Conservation (phyloP, 2,113 vertebrate species). For the Pogonocichla stellata region DNA sequence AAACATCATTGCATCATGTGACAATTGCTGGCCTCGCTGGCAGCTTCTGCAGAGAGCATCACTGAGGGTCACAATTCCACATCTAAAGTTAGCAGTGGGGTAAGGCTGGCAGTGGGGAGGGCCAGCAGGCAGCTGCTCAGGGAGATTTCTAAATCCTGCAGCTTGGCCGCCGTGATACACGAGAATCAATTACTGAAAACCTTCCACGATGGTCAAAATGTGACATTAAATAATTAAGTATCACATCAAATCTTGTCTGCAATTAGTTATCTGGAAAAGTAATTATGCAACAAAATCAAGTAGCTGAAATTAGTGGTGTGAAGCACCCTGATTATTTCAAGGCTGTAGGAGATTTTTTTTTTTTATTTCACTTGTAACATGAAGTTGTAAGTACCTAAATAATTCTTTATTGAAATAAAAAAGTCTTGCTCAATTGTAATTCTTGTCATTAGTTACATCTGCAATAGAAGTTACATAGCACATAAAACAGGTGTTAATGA, state of each 20-base stretch:
- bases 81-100: constrained; percentile 68
- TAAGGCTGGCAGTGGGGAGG: not conserved
- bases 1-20: not conserved
- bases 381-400: constrained; percentile 14
- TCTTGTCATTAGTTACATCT: constrained; percentile 13
- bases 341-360: not conserved
- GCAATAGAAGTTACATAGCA: not conserved
- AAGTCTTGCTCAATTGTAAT: not conserved
- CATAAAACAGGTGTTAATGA: not conserved
- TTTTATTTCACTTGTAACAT: constrained; percentile 15
- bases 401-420: not conserved
- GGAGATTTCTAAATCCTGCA: not conserved
- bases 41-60: constrained; percentile 11
- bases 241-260: constrained; percentile 66
- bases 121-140: constrained; percentile 52
- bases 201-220: constrained; percentile 62
- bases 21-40: not conserved
- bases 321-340: constrained; percentile 49
- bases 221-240: constrained; percentile 74
- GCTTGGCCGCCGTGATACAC: not conserved
- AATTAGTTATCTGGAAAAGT: constrained; percentile 71
- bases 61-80: constrained; percentile 4
- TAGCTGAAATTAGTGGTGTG: constrained; percentile 67
- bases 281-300: constrained; percentile 74
- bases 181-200: constrained; percentile 71